phyloP scores from a whole-genome alignment of 2,888 invertebrate species.

The Abrostola triplasia region DNA sequence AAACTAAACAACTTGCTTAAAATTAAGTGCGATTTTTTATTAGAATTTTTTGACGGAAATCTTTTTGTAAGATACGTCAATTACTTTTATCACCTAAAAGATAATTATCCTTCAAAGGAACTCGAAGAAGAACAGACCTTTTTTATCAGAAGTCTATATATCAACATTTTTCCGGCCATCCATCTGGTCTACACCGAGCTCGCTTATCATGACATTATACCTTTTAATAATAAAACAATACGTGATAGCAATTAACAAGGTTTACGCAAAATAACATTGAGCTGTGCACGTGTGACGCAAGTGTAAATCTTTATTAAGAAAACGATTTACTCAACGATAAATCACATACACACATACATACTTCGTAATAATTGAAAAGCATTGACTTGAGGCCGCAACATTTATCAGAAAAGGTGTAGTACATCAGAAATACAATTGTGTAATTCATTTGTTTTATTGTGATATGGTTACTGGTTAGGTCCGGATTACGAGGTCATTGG shows the following conservation, averaged over 20 bases:
- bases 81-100: no score
- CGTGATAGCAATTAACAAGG: constrained; percentile 20
- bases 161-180: no score
- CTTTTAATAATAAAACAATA: not conserved
- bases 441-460: constrained; percentile 37
- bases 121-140: no score
- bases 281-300: constrained; percentile 6
- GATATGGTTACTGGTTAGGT: not conserved
- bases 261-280: constrained; percentile 31
- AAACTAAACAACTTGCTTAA: no score
- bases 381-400: constrained; percentile 7
- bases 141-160: no score
- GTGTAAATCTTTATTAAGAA: constrained; percentile 11
- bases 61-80: no score
- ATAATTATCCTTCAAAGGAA: no score
- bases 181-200: no score
- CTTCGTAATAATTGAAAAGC: constrained; percentile 18
- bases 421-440: constrained; percentile 16
- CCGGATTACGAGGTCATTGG: constrained; percentile 14
- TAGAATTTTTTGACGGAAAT: no score
- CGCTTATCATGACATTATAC: no score
- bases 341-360: constrained; percentile 15
- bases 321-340: constrained; percentile 21
- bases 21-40: no score
- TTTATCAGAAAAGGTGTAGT: constrained; percentile 16